Conservation (phyloP, 2,113 vertebrate species). For the Dissostichus mawsoni region DNA sequence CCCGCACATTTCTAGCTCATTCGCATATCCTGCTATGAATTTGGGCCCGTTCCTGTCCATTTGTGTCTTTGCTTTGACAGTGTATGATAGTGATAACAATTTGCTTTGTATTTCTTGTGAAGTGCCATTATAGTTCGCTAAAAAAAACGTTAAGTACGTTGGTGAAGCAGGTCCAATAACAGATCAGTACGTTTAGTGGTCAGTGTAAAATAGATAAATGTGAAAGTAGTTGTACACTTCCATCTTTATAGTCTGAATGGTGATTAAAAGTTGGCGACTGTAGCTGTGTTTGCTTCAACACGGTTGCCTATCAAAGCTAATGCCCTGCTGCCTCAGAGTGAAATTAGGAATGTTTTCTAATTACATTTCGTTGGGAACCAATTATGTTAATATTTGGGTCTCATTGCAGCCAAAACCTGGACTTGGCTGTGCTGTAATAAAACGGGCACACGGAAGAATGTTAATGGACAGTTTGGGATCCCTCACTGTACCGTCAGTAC, state of each 20-base stretch:
- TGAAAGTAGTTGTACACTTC: constrained; percentile 13
- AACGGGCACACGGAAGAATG: constrained; percentile 57
- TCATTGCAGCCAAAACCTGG: constrained; percentile 21
- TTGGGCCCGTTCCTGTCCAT: too few relatives aligned
- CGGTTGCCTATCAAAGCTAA: constrained; percentile 36
- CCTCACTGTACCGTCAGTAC: constrained; percentile 26
- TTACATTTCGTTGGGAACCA: constrained; percentile 61
- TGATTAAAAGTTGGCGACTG: constrained; percentile 42
- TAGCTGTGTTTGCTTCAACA: constrained; percentile 13
- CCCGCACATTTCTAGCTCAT: too few relatives aligned
- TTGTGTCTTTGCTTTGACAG: too few relatives aligned
- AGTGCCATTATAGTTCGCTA: neutral
- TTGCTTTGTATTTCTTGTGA: too few relatives aligned
- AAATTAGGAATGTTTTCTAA: constrained; percentile 55
- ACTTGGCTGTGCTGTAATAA: constrained; percentile 52
- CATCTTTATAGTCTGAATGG: constrained; percentile 21
- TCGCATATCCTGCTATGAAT: too few relatives aligned
- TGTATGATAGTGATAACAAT: too few relatives aligned
- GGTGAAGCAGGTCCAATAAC: constrained; percentile 6
- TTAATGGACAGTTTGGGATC: constrained; percentile 67
- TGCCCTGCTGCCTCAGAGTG: constrained; percentile 29
- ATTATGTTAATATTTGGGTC: constrained; percentile 67
- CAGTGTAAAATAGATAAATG: too few relatives aligned
- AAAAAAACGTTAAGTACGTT: neutral
- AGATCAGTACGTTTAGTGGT: neutral